These are phyloP conservation scores for Zalophus californianus DNA, from an alignment of 2,797 vertebrate species.

Conservation along the genomic window DNA sequence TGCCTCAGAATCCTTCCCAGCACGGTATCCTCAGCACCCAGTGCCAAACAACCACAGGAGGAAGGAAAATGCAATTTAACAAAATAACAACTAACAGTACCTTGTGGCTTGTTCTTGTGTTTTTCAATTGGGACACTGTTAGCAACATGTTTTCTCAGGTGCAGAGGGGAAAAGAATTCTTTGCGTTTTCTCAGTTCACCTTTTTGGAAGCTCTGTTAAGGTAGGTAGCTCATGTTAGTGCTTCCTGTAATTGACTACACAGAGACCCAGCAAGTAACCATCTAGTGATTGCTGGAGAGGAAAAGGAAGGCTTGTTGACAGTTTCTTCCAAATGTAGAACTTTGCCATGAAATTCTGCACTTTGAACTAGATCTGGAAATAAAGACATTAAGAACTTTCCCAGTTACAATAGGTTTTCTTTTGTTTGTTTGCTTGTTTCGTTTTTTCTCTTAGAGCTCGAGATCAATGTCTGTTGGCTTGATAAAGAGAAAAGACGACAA, in stretches of 20 bases:
- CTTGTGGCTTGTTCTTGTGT: background rate
- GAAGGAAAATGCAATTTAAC: background rate
- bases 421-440: background rate
- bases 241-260: background rate
- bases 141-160: background rate
- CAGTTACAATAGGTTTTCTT: background rate
- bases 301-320: background rate
- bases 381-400: background rate
- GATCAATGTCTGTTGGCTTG: background rate
- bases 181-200: background rate
- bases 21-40: background rate
- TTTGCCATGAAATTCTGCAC: background rate
- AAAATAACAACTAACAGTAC: background rate
- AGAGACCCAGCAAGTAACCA: background rate
- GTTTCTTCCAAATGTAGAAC: background rate
- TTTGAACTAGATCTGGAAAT: conserved; percentile 26
- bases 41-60: background rate
- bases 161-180: background rate
- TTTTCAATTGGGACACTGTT: background rate
- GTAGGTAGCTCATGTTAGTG: background rate
- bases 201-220: background rate
- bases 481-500: background rate
- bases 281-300: background rate
- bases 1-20: background rate
- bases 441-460: background rate